phyloP scores from a whole-genome alignment of 2,888 invertebrate species.

The Polyommatus iphigenia region DNA sequence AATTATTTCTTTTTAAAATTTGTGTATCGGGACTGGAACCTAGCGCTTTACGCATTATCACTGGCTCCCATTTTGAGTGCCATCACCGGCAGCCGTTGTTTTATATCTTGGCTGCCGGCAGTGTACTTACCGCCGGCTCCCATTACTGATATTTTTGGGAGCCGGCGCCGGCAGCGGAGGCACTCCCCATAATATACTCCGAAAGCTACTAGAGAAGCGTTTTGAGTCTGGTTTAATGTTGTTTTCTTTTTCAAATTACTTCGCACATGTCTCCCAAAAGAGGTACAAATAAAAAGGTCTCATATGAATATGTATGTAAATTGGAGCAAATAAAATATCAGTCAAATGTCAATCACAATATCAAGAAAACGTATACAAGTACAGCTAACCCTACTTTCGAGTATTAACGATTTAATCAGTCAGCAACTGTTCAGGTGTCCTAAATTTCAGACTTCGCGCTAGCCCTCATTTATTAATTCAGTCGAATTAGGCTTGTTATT shows the following conservation, averaged over 20 bases:
- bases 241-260: neutral
- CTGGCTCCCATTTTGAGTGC: no score
- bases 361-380: neutral
- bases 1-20: no score
- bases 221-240: neutral
- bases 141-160: no score
- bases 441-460: constrained; percentile 12
- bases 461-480: constrained; percentile 2
- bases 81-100: no score
- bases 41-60: no score
- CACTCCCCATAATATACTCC: no score
- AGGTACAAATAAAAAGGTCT: neutral
- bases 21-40: no score
- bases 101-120: no score
- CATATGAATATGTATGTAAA: constrained; percentile 19
- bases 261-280: no score
- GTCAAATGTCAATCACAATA: neutral
- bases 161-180: no score
- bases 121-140: no score
- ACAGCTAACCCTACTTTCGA: neutral
- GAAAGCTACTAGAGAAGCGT: no score
- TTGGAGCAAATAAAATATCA: neutral
- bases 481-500: constrained; percentile 4
- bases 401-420: constrained; percentile 1
- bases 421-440: neutral